Conservation (phyloP, 2,113 vertebrate species). For the Cyprinodon tularosa region DNA sequence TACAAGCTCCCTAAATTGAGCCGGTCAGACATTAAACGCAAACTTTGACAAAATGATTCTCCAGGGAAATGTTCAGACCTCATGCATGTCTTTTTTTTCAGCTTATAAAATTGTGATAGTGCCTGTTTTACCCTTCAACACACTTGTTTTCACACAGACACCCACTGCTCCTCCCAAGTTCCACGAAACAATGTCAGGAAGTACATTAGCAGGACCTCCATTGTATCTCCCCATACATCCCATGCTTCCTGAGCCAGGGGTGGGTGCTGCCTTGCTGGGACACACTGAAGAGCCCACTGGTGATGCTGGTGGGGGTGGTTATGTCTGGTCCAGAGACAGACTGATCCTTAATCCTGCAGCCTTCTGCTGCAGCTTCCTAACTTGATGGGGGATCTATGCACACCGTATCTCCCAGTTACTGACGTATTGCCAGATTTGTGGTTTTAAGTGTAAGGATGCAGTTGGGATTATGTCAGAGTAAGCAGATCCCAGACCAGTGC, state of each 20-base stretch:
- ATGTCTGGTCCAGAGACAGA: constrained; percentile 53
- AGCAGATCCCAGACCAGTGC: constrained; percentile 49
- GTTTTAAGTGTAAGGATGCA: background rate
- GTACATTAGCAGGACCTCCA: constrained; percentile 62
- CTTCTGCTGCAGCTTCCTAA: constrained; percentile 57
- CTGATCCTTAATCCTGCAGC: constrained; percentile 68
- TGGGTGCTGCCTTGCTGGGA: constrained; percentile 15
- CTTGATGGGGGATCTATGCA: background rate
- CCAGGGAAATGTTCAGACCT: background rate
- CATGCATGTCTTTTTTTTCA: constrained; percentile 1
- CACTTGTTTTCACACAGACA: constrained; percentile 11
- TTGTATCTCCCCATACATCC: constrained; percentile 70
- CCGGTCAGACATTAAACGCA: constrained; percentile 71
- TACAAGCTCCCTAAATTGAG: constrained; percentile 58
- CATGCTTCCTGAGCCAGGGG: constrained; percentile 53
- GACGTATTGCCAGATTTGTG: constrained; percentile 38
- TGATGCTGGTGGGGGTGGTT: constrained; percentile 11
- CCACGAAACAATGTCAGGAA: constrained; percentile 74
- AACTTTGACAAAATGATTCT: background rate
- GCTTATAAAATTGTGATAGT: constrained; percentile 35
- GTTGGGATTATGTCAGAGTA: constrained; percentile 18
- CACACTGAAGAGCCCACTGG: constrained; percentile 13
- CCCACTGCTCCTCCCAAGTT: constrained; percentile 32
- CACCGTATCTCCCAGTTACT: constrained; percentile 13
- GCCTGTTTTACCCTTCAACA: background rate